Percentiles rank a stretch among this genome's conserved stretches.
Evolutionary conservation across 1,140 invertebrate genomes (phyloP).

Genomic region (Leptoteleia sp.): DNA sequence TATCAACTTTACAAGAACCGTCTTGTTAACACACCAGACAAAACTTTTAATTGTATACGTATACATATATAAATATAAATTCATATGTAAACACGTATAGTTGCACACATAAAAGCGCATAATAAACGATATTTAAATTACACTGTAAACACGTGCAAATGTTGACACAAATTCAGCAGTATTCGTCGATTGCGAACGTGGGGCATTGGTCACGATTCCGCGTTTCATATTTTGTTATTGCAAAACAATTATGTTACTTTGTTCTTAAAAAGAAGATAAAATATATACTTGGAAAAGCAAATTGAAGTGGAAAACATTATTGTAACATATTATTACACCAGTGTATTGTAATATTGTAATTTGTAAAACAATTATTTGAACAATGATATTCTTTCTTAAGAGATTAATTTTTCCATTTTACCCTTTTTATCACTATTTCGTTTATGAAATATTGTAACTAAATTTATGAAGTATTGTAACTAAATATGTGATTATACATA

Average conservation of each 20-base stretch:
- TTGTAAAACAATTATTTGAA: no score
- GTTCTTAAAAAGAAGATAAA: not conserved
- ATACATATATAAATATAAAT: no score
- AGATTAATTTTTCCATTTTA: no score
- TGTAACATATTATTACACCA: not conserved
- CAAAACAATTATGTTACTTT: conserved; percentile 30
- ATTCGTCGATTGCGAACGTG: conserved; percentile 22
- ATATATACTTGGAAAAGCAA: not conserved
- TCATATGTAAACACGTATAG: no score
- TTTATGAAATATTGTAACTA: no score
- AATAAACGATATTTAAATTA: conserved; percentile 45
- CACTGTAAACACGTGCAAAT: conserved; percentile 42
- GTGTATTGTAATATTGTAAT: no score
- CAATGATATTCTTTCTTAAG: no score
- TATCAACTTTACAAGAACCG: conserved; percentile 28
- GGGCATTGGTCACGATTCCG: conserved; percentile 15
- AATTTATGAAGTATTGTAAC: no score
- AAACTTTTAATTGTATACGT: conserved; percentile 39
- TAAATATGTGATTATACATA: no score
- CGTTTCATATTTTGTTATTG: conserved; percentile 35
- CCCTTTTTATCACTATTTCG: no score
- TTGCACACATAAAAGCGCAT: no score
- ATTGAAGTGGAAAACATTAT: not conserved
- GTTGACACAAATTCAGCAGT: conserved; percentile 53
- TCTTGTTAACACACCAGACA: conserved; percentile 22